phyloP scores from a whole-genome alignment of 2,113 vertebrate genomes.

The Limanda limanda region DNA sequence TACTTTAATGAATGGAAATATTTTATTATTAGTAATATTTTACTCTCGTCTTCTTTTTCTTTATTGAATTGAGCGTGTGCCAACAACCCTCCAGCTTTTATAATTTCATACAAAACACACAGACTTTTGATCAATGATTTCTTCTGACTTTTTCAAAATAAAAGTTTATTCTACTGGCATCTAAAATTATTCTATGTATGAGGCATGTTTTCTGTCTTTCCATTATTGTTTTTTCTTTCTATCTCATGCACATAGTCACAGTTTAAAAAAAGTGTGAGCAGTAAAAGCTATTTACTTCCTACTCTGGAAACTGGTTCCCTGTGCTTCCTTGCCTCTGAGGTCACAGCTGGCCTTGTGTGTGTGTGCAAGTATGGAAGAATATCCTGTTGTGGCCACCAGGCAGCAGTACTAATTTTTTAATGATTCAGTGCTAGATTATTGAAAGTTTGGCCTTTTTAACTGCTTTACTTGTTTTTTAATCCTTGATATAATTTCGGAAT shows the following conservation, averaged over 20 bases:
- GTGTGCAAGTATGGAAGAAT: neutral
- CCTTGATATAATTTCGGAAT: neutral
- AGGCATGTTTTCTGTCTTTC: neutral
- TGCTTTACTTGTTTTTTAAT: neutral
- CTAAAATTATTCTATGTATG: neutral
- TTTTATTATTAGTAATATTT: no score
- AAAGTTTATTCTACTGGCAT: neutral
- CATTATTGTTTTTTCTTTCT: neutral
- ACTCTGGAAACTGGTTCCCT: neutral
- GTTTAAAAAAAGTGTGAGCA: neutral
- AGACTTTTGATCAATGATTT: neutral
- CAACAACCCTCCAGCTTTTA: no score
- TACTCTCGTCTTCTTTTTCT: no score
- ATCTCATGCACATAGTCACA: neutral
- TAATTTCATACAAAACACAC: neutral
- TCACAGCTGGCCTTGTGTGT: constrained; percentile 35
- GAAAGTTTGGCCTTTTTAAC: neutral
- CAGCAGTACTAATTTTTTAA: neutral
- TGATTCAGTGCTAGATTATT: neutral
- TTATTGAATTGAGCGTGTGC: no score
- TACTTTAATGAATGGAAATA: no score
- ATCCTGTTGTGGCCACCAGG: constrained; percentile 35
- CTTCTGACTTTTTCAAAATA: neutral
- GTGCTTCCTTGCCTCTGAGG: constrained; percentile 39
- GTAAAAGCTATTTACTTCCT: neutral